Percentiles rank a stretch among this genome's conserved stretches.
Conservation (phyloP, 2,113 vertebrate species). For the Prionailurus viverrinus region DNA sequence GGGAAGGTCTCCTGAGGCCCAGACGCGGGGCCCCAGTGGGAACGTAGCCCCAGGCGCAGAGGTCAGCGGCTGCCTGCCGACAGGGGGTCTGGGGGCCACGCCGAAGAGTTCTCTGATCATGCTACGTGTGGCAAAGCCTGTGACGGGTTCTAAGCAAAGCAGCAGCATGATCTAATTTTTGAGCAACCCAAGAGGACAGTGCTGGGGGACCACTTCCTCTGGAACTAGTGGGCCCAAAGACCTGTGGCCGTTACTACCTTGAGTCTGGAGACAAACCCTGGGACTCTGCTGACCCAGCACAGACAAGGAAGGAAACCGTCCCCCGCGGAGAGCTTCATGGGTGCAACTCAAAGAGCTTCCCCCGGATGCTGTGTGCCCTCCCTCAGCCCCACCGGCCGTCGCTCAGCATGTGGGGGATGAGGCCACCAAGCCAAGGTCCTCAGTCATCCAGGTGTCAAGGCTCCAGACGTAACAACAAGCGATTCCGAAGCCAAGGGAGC, state of each 20-base stretch:
- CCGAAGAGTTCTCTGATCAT: background rate
- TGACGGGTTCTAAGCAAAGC: background rate
- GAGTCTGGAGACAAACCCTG: no score
- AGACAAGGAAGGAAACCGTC: rapidly evolving
- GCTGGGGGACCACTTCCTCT: background rate
- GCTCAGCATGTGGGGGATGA: rapidly evolving
- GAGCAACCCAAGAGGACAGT: rapidly evolving
- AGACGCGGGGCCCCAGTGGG: rapidly evolving
- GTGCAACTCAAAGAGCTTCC: rapidly evolving
- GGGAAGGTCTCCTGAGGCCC: background rate
- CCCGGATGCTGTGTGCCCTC: rapidly evolving
- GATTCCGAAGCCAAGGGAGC: background rate
- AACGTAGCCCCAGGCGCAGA: rapidly evolving
- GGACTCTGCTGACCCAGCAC: rapidly evolving
- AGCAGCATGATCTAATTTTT: background rate
- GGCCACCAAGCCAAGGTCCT: background rate
- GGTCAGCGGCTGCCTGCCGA: background rate
- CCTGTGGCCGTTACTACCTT: rapidly evolving
- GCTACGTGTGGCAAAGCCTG: background rate
- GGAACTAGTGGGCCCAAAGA: background rate
- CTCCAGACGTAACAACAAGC: background rate
- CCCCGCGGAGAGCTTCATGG: rapidly evolving
- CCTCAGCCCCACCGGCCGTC: background rate
- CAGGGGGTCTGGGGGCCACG: rapidly evolving
- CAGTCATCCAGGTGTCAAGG: rapidly evolving